A percentile compares a stretch with the other conserved stretches of the same genome.
phyloP scores from a whole-genome alignment of 2,888 invertebrate species.

The Chymomyza amoena region DNA sequence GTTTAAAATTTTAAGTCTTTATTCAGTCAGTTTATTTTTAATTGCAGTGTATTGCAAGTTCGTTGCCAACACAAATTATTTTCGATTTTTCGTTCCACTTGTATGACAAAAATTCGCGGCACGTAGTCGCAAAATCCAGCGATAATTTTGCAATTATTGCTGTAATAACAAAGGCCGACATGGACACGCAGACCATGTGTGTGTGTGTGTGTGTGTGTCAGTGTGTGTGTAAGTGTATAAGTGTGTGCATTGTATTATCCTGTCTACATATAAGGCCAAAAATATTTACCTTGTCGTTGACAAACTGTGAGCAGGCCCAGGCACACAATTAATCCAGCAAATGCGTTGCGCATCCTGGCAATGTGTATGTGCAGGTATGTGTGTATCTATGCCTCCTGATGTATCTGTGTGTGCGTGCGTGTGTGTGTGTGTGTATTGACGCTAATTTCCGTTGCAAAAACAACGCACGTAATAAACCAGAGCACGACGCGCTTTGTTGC shows the following conservation, averaged over 20 bases:
- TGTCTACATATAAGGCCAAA: constrained; percentile 29
- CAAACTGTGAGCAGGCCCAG: constrained; percentile 70
- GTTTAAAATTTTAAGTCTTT: no score
- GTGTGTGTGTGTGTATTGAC: constrained; percentile 9
- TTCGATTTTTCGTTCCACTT: background rate
- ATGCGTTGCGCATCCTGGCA: constrained; percentile 58
- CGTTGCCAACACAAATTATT: no score
- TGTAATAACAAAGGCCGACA: constrained; percentile 58
- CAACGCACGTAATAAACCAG: constrained; percentile 52
- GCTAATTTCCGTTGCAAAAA: constrained; percentile 43
- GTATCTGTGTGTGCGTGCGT: constrained; percentile 1
- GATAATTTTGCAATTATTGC: constrained; percentile 71
- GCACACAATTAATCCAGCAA: constrained; percentile 72
- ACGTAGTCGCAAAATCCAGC: constrained; percentile 62
- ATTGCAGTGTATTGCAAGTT: no score
- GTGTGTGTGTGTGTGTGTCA: background rate
- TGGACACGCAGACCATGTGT: constrained; percentile 9
- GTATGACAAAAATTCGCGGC: constrained; percentile 41
- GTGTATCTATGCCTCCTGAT: constrained; percentile 9
- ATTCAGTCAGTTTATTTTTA: no score
- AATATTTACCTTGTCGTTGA: constrained; percentile 75
- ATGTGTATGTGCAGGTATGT: background rate
- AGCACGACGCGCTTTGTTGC: constrained; percentile 5
- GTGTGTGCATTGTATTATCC: background rate
- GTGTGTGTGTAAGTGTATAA: background rate